phyloP scores from a whole-genome alignment of 1,140 invertebrate genomes.

The Arion vulgaris region DNA sequence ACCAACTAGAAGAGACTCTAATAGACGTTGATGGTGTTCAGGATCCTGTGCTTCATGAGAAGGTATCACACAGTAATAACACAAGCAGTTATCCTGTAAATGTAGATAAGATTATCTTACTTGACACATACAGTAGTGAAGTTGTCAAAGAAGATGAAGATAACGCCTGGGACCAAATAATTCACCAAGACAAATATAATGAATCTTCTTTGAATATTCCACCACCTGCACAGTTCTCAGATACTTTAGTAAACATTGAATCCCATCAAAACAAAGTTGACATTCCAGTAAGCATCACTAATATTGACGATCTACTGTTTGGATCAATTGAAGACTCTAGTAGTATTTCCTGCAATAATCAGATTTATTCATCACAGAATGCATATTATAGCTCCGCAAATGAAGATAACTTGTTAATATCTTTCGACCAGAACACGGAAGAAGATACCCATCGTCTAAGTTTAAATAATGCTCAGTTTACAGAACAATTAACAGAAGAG shows the following conservation, averaged over 20 bases:
- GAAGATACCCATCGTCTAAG: not conserved
- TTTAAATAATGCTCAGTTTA: not conserved
- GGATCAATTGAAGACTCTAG: not conserved
- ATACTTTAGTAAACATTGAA: not conserved
- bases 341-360: not conserved
- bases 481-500: conserved; percentile 23
- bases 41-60: not conserved
- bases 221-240: conserved; percentile 1
- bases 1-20: not conserved
- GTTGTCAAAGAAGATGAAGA: not conserved
- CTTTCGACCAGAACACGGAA: not conserved
- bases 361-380: not conserved
- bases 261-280: not conserved
- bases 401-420: no score
- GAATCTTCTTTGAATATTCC: not conserved
- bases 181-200: not conserved
- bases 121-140: not conserved
- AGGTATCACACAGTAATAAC: not conserved
- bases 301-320: conserved; percentile 23
- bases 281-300: not conserved
- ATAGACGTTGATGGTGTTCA: not conserved
- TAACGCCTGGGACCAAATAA: not conserved
- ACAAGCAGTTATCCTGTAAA: not conserved
- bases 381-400: not conserved
- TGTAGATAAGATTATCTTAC: not conserved